Base-by-base conservation (phyloP, 2,113 vertebrate species). In the Periophthalmus modestus region DNA sequence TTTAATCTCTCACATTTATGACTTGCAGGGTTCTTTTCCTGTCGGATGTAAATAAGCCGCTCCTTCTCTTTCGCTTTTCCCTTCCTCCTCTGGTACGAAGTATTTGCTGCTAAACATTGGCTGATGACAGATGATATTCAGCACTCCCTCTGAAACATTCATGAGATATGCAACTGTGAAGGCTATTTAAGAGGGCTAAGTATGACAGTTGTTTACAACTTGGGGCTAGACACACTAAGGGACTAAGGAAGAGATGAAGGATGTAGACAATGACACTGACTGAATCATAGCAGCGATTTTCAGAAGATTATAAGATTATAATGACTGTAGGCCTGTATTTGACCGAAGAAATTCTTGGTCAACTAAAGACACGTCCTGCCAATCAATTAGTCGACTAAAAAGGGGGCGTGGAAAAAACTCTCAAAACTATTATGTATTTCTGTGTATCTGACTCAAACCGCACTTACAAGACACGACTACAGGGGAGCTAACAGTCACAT, bases 141-240 rank as follows among this genome's bases (percentile, higher is more conserved):
- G 86, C 70, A 85, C 78, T 84, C 69, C 74, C 69, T 86, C 79
- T 92, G 79, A 92, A 92, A 92, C 87, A 91, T 91, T 92, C 85
- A 92, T 91, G 89, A 91, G 89, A 83, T 87, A 81, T 85, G 74
- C 70, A 79, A 82, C 76, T 82, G 52, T 87, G 79, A 90, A 83
- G 86, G 83, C 85, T 89, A 85, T 91, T 92, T 89, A 89, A 89
- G 87, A 90, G 81, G 89, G 81, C 57, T 68, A 84, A 75, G 85
- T 89, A 88, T 89, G 88, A 89, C 86, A 89, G 89, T 92, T 91
- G 91, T 89, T 91, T 91, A 92, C 89, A 90, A 92, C 82, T 87
- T 24, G 24, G 57, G 68, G 67, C 78, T 66, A 80, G 85, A 89
- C 86, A 83, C 33, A 61, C n/a, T n/a, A 68, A 86, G 72, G 74